phyloP scores from a whole-genome alignment of 2,113 vertebrate genomes.

The Casuarius casuarius region DNA sequence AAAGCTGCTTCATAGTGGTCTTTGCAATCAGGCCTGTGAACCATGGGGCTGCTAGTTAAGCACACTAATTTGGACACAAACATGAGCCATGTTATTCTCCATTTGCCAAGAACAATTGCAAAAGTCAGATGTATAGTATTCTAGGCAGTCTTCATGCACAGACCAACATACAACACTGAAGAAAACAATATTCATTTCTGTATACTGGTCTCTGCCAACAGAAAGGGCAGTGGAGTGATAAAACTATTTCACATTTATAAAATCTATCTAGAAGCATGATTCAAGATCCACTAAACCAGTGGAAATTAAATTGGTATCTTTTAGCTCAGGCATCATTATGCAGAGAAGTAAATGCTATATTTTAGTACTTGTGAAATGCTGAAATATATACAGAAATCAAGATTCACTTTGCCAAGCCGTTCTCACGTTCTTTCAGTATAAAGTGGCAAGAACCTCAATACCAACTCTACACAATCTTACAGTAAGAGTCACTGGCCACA shows the following conservation, averaged over 20 bases:
- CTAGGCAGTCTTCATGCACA: background rate
- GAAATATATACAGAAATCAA: slow-evolving; percentile 36
- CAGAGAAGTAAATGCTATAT: slow-evolving; percentile 18
- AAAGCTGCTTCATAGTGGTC: background rate
- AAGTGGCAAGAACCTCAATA: background rate
- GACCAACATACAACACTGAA: background rate
- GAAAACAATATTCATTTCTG: background rate
- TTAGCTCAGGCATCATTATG: background rate
- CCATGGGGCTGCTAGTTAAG: background rate
- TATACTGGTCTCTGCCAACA: background rate
- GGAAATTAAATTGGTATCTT: background rate
- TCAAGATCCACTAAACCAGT: background rate
- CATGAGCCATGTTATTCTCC: background rate
- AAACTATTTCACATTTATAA: background rate
- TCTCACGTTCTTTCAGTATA: background rate
- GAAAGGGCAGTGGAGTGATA: background rate
- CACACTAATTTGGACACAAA: background rate
- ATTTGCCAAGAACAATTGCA: background rate
- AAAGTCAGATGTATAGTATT: background rate
- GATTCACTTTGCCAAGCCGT: slow-evolving; percentile 24
- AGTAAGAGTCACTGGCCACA: background rate
- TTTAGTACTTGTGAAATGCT: slow-evolving; percentile 55
- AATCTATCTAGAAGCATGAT: background rate
- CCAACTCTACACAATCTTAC: background rate
- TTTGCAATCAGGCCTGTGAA: background rate